Percentiles rank a stretch among this genome's conserved stretches.
These are phyloP conservation scores for Endotricha flammealis DNA, from an alignment of 2,888 invertebrate species.

Conservation along the genomic window DNA sequence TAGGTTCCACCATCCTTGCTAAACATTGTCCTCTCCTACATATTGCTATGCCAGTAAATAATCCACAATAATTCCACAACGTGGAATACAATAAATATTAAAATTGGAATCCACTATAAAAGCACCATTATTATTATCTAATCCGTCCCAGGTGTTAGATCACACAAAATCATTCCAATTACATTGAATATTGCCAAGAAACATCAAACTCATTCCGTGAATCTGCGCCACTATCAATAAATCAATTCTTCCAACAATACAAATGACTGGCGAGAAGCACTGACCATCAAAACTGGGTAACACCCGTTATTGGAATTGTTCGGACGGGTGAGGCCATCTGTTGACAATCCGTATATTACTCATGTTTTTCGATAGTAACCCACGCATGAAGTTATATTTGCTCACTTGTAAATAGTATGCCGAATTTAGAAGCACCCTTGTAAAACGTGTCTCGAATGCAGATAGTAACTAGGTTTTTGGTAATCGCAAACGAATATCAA, in stretches of 20 bases:
- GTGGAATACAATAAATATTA: too few relatives aligned
- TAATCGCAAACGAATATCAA: slow-evolving; percentile 2
- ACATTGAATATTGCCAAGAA: too few relatives aligned
- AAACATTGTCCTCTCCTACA: too few relatives aligned
- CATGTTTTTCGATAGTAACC: slow-evolving; percentile 5
- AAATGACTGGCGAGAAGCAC: slow-evolving; percentile 22
- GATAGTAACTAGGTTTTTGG: not conserved
- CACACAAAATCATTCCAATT: too few relatives aligned
- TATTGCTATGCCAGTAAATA: too few relatives aligned
- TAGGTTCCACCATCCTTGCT: too few relatives aligned
- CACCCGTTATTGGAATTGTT: slow-evolving; percentile 23
- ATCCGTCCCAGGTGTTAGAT: too few relatives aligned
- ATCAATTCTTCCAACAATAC: slow-evolving; percentile 12
- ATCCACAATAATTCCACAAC: too few relatives aligned
- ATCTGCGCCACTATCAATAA: slow-evolving; percentile 1
- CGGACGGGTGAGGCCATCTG: slow-evolving; percentile 15
- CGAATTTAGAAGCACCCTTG: slow-evolving; percentile 5
- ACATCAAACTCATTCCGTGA: not conserved
- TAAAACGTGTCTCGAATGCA: slow-evolving; percentile 8
- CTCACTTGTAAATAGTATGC: slow-evolving; percentile 9
- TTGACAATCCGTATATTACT: slow-evolving; percentile 14
- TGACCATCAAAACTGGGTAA: slow-evolving; percentile 28
- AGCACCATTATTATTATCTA: too few relatives aligned
- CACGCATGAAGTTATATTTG: slow-evolving; percentile 6
- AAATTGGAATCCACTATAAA: too few relatives aligned